Base-by-base conservation (phyloP, 2,888 invertebrate species). In the Invenusta paracnida region DNA sequence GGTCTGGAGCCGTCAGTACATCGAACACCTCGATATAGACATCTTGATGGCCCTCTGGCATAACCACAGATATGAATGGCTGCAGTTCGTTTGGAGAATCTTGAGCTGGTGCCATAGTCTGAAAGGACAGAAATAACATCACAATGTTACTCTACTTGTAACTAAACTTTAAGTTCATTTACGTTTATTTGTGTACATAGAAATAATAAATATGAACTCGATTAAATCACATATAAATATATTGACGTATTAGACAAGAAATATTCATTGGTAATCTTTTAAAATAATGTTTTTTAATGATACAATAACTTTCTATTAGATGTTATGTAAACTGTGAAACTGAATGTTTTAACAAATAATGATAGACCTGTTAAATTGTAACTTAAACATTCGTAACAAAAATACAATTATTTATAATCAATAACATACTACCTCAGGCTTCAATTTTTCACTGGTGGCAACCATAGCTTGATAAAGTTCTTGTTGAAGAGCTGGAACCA, bases 11-110 rank as follows among this genome's bases (percentile, higher is more conserved):
- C 27, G 23, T 13, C 23, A 13, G 5, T 73, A 23, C 23, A 23
- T 73, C 73, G 73, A 73, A 73, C 23, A n/a, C 73, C 23, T 73
- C 73, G 23, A 73, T 73, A 73, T 73, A 73, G 11, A 73, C 23
- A 13, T 73, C 73, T 73, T 5, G 73, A 5, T 73, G 17, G 5
- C 25, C 73, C 23, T 73, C 73, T 13, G 73, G 73, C 73, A 73
- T 73, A 2, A 23, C 73, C 5, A 73, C 73, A 23, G 73, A 73
- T 13, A 73, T 73, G 27, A 73, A 73, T n/a, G 73, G 73, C 2
- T 73, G 73, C 2, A 13, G 17, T 73, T 73, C 73, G 5, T 73
- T 2, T 23, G 23, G 2, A 73, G 23, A 2, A 25, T 73, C 73
- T 5, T 5, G 11, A 73, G 73, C 2, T 23, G 73, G 27, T 73